Conservation (phyloP, 2,888 invertebrate genomes). For the Euzophera pinguis region DNA sequence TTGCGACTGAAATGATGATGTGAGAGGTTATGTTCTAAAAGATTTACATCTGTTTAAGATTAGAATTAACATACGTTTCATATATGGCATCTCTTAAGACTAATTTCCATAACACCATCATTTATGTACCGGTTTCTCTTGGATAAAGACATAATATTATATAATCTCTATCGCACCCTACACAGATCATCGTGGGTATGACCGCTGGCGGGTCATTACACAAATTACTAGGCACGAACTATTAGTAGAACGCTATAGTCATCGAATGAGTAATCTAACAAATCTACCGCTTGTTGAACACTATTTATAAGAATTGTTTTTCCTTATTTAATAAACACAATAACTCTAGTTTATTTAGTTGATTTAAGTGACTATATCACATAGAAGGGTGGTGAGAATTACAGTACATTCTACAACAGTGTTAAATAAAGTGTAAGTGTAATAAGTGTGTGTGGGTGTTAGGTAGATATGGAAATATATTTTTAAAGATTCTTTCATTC, state of each 20-base stretch:
- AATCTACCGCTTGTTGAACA: conserved; percentile 40
- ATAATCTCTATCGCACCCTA: conserved; percentile 20
- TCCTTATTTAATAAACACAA: too few species aligned
- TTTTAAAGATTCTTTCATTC: too few species aligned
- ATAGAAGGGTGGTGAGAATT: too few species aligned
- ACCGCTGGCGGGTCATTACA: conserved; percentile 33
- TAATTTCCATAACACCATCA: conserved; percentile 7
- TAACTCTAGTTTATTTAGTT: too few species aligned
- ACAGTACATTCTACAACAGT: too few species aligned
- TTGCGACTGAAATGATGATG: too few species aligned
- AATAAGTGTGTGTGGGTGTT: too few species aligned
- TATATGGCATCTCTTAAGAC: conserved; percentile 2
- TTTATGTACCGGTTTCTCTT: conserved; percentile 3
- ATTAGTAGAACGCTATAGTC: conserved; percentile 52
- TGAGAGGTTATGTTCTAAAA: neutral
- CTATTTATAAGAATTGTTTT: conserved; percentile 47
- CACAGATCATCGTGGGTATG: conserved; percentile 15
- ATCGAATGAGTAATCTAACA: conserved; percentile 49
- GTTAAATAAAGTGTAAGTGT: too few species aligned
- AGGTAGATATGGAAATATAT: too few species aligned
- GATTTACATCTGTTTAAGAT: neutral
- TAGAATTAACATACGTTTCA: conserved; percentile 13
- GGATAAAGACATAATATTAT: conserved; percentile 46
- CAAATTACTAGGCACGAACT: conserved; percentile 48
- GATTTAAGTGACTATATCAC: too few species aligned